Evolutionary conservation across 2,113 vertebrate species (phyloP).

Genomic region (Sigmodon hispidus): DNA sequence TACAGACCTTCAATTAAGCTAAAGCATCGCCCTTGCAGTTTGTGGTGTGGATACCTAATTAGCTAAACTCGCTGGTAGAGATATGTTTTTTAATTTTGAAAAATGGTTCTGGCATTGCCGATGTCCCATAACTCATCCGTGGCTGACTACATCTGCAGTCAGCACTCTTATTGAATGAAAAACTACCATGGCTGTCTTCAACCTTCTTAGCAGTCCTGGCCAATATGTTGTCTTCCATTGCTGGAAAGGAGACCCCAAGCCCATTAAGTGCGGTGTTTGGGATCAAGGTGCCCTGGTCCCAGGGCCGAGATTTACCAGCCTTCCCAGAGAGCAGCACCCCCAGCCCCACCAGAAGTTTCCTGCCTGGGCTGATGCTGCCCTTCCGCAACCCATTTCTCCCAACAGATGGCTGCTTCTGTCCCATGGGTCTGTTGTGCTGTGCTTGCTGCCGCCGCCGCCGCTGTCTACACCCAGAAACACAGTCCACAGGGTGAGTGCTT

Average conservation of each 20-base stretch:
- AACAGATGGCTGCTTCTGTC: conserved; percentile 96
- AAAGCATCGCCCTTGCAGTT: conserved; percentile 55
- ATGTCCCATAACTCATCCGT: conserved; percentile 29
- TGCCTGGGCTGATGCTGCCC: conserved; percentile 30
- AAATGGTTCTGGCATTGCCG: conserved; percentile 55
- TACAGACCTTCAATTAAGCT: conserved; percentile 51
- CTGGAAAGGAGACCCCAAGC: conserved; percentile 53
- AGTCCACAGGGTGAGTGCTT: conserved; percentile 93
- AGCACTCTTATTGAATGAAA: conserved; percentile 56
- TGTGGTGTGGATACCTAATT: conserved; percentile 62
- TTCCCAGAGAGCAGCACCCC: not conserved
- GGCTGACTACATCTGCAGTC: conserved; percentile 35
- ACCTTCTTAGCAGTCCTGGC: conserved; percentile 43
- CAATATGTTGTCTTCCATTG: conserved; percentile 48
- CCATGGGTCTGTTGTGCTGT: conserved; percentile 93
- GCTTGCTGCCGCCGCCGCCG: conserved; percentile 92
- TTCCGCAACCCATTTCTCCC: conserved; percentile 48
- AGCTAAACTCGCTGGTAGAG: conserved; percentile 64
- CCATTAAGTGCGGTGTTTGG: conserved; percentile 57
- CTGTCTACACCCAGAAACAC: conserved; percentile 95
- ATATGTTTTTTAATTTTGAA: conserved; percentile 53
- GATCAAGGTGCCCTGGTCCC: conserved; percentile 27
- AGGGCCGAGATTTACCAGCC: conserved; percentile 48
- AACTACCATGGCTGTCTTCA: conserved; percentile 62
- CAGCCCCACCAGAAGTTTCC: not conserved